A percentile compares a stretch with the other conserved stretches of the same genome.
phyloP scores from a whole-genome alignment of 2,113 vertebrate genomes.

The Pampusana beccarii region DNA sequence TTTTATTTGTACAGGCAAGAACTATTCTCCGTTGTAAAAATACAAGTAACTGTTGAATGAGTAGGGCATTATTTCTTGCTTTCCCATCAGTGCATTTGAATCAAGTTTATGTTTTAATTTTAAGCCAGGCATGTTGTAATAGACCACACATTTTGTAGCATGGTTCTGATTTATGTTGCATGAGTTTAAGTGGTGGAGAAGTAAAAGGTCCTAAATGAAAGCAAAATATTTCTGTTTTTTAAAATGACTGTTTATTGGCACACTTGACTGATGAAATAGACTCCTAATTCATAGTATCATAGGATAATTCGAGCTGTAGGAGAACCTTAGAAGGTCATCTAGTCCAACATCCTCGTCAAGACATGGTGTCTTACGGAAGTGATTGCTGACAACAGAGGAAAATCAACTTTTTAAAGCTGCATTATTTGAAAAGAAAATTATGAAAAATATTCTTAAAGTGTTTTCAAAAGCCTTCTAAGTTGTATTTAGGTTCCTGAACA shows the following conservation, averaged over 20 bases:
- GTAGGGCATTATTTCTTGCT: neutral
- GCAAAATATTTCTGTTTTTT: neutral
- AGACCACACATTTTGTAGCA: neutral
- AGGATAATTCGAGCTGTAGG: neutral
- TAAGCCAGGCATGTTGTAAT: neutral
- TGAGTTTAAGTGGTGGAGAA: neutral
- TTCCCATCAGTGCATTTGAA: neutral
- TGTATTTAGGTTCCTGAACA: neutral
- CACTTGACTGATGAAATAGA: neutral
- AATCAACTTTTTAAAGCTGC: neutral
- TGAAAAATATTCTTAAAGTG: neutral
- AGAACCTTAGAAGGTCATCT: neutral
- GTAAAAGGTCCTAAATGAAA: neutral
- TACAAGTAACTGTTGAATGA: neutral
- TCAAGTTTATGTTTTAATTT: neutral
- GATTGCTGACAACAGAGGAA: neutral
- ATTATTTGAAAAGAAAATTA: neutral
- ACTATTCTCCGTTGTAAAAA: neutral
- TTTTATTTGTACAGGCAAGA: neutral
- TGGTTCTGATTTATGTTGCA: neutral
- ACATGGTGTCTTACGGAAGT: neutral
- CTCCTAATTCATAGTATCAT: neutral
- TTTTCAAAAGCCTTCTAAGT: neutral
- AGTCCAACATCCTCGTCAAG: neutral
- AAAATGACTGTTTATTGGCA: neutral